Conservation (phyloP, 1,140 invertebrate genomes). For the Liolophura sinensis region DNA sequence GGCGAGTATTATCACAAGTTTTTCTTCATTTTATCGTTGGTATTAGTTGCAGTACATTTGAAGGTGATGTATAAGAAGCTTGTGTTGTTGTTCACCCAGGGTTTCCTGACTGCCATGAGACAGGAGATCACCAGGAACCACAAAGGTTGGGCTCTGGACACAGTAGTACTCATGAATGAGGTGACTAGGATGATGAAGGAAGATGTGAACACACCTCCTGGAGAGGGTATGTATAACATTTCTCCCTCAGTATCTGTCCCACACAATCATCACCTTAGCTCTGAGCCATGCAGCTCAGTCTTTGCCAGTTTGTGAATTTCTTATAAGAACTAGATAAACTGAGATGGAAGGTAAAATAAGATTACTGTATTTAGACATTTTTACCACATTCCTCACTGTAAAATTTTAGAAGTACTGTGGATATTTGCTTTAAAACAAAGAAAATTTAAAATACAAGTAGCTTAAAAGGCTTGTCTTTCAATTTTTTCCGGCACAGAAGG, state of each 20-base stretch:
- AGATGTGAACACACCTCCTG: conserved; percentile 52
- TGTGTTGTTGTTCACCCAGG: conserved; percentile 61
- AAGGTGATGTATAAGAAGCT: no score
- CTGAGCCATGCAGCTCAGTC: neutral
- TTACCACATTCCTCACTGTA: no score
- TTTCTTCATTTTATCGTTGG: no score
- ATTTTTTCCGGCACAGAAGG: no score
- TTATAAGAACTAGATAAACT: neutral
- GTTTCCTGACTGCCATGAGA: conserved; percentile 60
- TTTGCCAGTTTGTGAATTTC: neutral
- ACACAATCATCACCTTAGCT: neutral
- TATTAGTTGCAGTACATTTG: no score
- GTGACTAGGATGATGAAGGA: conserved; percentile 58
- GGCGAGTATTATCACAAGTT: neutral
- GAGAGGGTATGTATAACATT: conserved; percentile 42
- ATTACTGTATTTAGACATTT: neutral
- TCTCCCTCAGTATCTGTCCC: neutral
- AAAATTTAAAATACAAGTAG: neutral
- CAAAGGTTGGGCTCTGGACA: conserved; percentile 59
- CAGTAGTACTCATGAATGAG: conserved; percentile 55
- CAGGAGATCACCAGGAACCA: conserved; percentile 59
- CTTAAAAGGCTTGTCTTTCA: no score
- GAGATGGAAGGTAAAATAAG: neutral
- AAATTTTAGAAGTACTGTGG: no score
- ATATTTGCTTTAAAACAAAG: neutral